Conservation (phyloP, 30 jellyfish, hydroid and myxozoan genomes). For the Pelagia noctiluca region DNA sequence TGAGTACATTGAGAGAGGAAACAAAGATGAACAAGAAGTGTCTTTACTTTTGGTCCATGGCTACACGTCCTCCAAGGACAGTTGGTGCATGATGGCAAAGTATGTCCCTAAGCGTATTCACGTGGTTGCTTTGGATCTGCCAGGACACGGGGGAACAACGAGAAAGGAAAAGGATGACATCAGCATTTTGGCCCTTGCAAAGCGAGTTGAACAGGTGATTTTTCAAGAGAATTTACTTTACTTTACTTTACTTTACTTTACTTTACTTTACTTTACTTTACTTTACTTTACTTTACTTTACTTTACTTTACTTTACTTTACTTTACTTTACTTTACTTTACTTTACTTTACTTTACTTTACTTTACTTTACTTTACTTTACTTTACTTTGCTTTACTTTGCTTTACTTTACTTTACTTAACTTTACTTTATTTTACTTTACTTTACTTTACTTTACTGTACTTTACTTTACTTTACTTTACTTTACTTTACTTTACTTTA, state of each 20-base stretch:
- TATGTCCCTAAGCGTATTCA: conserved; percentile 72
- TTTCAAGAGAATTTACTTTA: neutral
- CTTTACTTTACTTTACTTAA: neutral
- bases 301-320: too few species aligned
- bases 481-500: too few species aligned
- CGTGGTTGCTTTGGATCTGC: conserved; percentile 80
- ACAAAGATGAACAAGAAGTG: conserved; percentile 13
- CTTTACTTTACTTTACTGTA: too few species aligned
- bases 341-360: neutral
- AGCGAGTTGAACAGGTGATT: conserved; percentile 62
- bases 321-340: neutral
- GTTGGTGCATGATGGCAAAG: conserved; percentile 57
- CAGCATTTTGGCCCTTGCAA: conserved; percentile 41
- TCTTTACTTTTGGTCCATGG: conserved; percentile 84
- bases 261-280: too few species aligned
- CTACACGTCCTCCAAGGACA: conserved; percentile 64
- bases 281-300: neutral
- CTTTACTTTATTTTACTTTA: neutral
- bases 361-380: neutral
- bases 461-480: neutral
- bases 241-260: neutral
- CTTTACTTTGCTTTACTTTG: neutral
- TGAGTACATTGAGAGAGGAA: conserved; percentile 81
- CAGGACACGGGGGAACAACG: conserved; percentile 88
- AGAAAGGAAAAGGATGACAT: conserved; percentile 66